Evolutionary conservation across 1,140 invertebrate genomes (phyloP).

Genomic region (Lepidostoma basale): DNA sequence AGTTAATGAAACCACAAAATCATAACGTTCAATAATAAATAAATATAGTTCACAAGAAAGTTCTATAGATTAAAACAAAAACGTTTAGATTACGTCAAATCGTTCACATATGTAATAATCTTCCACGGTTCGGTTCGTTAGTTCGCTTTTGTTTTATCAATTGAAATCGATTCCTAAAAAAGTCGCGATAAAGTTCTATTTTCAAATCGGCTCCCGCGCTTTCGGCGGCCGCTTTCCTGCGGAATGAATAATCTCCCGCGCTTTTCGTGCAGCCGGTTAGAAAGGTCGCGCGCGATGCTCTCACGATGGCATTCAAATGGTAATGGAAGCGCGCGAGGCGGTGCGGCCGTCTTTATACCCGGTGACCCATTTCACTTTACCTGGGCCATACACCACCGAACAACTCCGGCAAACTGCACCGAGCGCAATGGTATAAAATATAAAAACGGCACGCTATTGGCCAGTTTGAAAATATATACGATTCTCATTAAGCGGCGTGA

Average conservation of each 20-base stretch:
- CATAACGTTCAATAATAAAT: background rate
- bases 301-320: background rate
- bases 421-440: background rate
- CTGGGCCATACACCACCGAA: slow-evolving; percentile 12
- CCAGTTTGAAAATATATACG: background rate
- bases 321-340: slow-evolving; percentile 13
- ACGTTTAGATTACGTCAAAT: no score
- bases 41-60: background rate
- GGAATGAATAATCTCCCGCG: slow-evolving; percentile 9
- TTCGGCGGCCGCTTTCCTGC: background rate
- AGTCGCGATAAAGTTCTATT: no score
- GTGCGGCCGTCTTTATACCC: slow-evolving; percentile 12
- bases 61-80: no score
- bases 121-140: no score
- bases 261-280: background rate
- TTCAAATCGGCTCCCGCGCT: background rate
- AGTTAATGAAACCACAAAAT: background rate
- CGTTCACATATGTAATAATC: no score
- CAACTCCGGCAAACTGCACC: background rate
- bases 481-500: background rate
- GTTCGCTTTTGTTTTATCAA: no score
- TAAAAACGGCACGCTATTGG: background rate
- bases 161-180: no score
- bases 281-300: slow-evolving; percentile 11
- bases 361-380: slow-evolving; percentile 19